Conservation (phyloP, 2,797 vertebrate species). For the Pseudochirops corinnae region DNA sequence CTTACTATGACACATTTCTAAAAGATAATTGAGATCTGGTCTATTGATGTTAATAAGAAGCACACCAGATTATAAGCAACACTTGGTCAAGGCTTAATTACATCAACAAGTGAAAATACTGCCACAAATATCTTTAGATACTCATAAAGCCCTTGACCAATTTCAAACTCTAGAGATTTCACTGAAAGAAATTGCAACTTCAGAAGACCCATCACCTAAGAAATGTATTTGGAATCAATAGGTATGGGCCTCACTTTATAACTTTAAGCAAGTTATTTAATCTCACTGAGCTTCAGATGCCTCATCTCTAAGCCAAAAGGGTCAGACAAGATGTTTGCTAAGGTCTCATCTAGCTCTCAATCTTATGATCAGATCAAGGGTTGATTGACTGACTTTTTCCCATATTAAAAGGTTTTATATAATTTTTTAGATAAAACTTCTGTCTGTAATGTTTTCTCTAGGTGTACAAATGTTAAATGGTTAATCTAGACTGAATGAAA, state of each 20-base stretch:
- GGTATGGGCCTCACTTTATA: neutral
- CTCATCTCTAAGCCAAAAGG: neutral
- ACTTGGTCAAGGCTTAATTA: neutral
- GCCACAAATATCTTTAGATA: no score
- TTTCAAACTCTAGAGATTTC: no score
- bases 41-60: neutral
- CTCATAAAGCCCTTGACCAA: no score
- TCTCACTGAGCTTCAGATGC: neutral
- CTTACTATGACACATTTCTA: neutral
- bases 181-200: no score
- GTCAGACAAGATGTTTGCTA: neutral
- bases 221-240: neutral
- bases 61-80: neutral
- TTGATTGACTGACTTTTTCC: neutral
- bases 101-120: no score
- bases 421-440: slow-evolving; percentile 15
- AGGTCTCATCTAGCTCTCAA: neutral
- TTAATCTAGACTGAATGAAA: slow-evolving; percentile 41
- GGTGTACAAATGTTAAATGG: neutral
- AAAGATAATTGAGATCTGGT: neutral
- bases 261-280: neutral
- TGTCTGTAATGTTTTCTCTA: neutral
- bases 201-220: neutral
- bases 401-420: neutral
- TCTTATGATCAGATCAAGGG: neutral